Evolutionary conservation across 2,797 vertebrate genomes (phyloP).

Genomic region (Picus viridis): DNA sequence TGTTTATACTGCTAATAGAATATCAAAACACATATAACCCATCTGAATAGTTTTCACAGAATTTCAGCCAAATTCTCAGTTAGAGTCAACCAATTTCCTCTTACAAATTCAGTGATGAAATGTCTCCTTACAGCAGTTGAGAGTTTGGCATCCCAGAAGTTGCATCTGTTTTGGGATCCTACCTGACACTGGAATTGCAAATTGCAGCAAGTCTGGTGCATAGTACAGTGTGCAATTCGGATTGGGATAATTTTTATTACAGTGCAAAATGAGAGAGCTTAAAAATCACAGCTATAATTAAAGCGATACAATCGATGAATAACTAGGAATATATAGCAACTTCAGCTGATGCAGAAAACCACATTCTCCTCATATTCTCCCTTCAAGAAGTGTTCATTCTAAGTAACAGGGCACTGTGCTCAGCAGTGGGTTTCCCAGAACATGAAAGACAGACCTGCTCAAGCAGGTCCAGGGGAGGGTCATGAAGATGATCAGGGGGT

Average conservation of each 20-base stretch:
- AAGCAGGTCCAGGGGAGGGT: too few species aligned
- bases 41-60: background rate
- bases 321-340: too few species aligned
- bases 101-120: background rate
- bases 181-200: background rate
- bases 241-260: background rate
- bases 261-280: background rate
- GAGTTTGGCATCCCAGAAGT: background rate
- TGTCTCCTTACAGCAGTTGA: background rate
- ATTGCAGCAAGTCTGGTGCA: background rate
- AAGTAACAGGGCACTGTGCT: too few species aligned
- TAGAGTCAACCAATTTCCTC: background rate
- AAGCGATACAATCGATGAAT: too few species aligned
- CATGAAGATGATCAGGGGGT: too few species aligned
- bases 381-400: too few species aligned
- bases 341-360: too few species aligned
- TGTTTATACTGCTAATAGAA: background rate
- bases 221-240: background rate
- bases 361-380: too few species aligned
- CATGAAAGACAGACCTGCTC: too few species aligned
- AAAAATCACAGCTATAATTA: too few species aligned
- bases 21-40: background rate
- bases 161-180: background rate
- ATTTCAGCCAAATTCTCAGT: background rate
- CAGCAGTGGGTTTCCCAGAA: too few species aligned